Evolutionary conservation across 1,140 invertebrate genomes (phyloP), one percentile per base, ranked within the genome.

Genomic region (Stenopsyche tienmushanensis): DNA sequence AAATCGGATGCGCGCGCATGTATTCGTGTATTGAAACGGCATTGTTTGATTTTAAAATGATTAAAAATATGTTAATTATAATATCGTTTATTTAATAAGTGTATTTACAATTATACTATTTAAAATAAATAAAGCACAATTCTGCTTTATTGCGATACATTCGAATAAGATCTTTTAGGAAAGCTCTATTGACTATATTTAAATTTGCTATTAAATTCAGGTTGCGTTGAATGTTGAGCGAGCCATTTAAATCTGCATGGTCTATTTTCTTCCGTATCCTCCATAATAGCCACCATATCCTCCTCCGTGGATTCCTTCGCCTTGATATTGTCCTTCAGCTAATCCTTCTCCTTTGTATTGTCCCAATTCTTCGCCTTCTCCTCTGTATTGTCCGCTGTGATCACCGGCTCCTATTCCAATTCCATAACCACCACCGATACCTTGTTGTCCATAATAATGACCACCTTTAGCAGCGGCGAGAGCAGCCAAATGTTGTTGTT

Each of bases 401-500:
- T 58, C 26, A 17, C 58, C 63, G 10, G 26, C 24, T 62, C 47
- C 42, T 10, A 50, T 9, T 21, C 59, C 59, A 13, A 5, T 17
- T 50, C 59, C 59, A 44, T 59, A 59, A 9, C 29, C 55, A 5
- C 55, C 45, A 52, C 41, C 20, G 13, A 49, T 24, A 34, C 65
- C 53, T 17, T 57, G 25, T 15, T 21, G n/a, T 18, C 26, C 26
- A 29, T 25, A n/a, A 26, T 17, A 3, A 53, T 21, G 18, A 25
- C 62, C 20, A 24, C 49, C 2, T 44, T 58, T n/a, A 57, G 78
- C 79, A 66, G 72, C 72, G 9, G 77, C 74, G 71, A 75, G 78
- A 64, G 78, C 77, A 17, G 73, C 62, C 8, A 79, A 73, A 72
- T 81, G 78, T 23, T 77, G 73, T 21, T 77, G 76, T 54, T 77